These are phyloP conservation scores for Atherinomorus stipes DNA, from an alignment of 2,113 vertebrate species.

Conservation along the genomic window DNA sequence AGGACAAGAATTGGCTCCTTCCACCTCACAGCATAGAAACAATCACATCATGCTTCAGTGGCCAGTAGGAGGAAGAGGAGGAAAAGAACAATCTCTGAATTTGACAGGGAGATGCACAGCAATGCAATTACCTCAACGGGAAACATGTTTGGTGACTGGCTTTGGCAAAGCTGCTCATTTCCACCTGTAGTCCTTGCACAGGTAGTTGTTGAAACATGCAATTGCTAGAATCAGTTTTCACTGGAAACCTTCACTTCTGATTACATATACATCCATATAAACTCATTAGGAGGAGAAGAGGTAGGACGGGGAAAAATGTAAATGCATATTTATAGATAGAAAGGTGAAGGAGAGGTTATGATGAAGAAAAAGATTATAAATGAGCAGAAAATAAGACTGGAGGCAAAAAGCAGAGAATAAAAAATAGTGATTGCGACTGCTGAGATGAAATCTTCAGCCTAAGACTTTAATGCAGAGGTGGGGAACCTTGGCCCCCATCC, in stretches of 20 bases:
- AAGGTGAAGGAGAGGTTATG: neutral
- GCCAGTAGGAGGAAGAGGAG: slow-evolving; percentile 49
- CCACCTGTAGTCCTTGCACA: too few relatives aligned
- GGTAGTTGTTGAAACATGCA: too few relatives aligned
- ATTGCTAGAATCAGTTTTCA: slow-evolving; percentile 63
- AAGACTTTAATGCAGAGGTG: too few relatives aligned
- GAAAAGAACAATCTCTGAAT: slow-evolving; percentile 25
- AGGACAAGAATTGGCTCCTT: slow-evolving; percentile 45
- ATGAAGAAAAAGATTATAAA: neutral
- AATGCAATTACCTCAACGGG: too few relatives aligned
- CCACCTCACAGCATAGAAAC: slow-evolving; percentile 56
- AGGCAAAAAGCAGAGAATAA: neutral
- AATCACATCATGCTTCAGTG: slow-evolving; percentile 59
- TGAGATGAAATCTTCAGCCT: too few relatives aligned
- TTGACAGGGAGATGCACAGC: too few relatives aligned
- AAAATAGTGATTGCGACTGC: neutral
- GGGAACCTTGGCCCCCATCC: too few relatives aligned
- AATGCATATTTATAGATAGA: neutral
- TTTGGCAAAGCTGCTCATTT: too few relatives aligned
- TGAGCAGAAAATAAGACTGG: neutral
- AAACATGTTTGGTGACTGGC: too few relatives aligned
- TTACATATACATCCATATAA: slow-evolving; percentile 13
- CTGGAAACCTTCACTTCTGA: slow-evolving; percentile 38
- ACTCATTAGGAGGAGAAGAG: slow-evolving; percentile 19
- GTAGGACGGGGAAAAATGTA: slow-evolving; percentile 11